These are phyloP conservation scores for Sus cebifrons DNA, from an alignment of 2,797 vertebrate genomes.

Conservation along the genomic window DNA sequence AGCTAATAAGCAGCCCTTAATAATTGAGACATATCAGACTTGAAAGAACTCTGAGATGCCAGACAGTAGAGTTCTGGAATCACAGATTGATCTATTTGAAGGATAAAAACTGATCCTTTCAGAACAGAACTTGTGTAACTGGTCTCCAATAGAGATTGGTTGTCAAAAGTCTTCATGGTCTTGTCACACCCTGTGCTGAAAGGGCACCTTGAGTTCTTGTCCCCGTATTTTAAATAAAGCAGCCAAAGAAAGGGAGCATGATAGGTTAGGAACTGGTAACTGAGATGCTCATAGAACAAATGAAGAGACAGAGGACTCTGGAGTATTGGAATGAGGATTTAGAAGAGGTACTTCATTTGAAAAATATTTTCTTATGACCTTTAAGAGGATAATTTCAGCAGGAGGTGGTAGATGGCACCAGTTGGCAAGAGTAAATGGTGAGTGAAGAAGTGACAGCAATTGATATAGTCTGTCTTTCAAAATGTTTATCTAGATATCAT, in stretches of 20 bases:
- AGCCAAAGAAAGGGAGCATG: not conserved
- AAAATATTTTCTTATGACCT: not conserved
- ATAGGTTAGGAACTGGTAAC: not conserved
- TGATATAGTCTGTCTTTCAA: not conserved
- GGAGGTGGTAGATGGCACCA: not conserved
- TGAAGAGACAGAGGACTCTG: not conserved
- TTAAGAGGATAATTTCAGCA: not conserved
- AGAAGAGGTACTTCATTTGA: not conserved
- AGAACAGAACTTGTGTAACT: not conserved
- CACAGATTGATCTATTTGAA: not conserved
- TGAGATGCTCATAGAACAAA: not conserved
- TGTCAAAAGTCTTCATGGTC: not conserved
- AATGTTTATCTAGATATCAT: not conserved
- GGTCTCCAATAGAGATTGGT: not conserved
- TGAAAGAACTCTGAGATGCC: not conserved
- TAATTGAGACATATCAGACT: not conserved
- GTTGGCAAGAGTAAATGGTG: not conserved
- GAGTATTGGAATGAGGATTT: not conserved
- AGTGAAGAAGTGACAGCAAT: not conserved
- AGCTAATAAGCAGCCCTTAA: not conserved
- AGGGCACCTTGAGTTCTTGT: not conserved
- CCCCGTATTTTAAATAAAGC: not conserved
- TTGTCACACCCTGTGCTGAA: not conserved
- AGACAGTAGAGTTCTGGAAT: not conserved
- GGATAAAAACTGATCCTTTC: not conserved